These are phyloP conservation scores for Pentalonia nigronervosa DNA, from an alignment of 1,140 invertebrate genomes.

Conservation along the genomic window DNA sequence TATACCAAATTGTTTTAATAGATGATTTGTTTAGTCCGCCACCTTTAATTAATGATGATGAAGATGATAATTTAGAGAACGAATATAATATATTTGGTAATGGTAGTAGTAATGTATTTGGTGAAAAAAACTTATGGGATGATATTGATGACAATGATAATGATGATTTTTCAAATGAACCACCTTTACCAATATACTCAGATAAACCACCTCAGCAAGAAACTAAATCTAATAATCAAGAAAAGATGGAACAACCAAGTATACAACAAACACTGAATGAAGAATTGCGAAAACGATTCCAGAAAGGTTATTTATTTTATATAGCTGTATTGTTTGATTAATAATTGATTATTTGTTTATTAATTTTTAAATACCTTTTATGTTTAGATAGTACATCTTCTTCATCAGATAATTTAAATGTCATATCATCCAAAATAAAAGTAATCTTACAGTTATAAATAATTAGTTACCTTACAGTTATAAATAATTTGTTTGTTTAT, in stretches of 20 bases:
- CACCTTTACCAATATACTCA: slow-evolving; percentile 32
- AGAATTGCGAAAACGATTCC: slow-evolving; percentile 36
- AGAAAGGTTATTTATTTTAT: slow-evolving; percentile 50
- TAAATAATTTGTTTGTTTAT: slow-evolving; percentile 14
- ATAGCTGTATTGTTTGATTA: neutral
- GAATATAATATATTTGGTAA: slow-evolving; percentile 55
- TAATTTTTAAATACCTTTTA: neutral
- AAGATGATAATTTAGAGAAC: slow-evolving; percentile 26
- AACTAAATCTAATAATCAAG: neutral
- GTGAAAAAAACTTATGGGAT: slow-evolving; percentile 43
- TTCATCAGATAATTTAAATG: neutral
- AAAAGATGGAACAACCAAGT: neutral
- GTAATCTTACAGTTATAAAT: neutral
- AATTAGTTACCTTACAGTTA: neutral
- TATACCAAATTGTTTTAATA: neutral
- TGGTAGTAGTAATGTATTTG: slow-evolving; percentile 24
- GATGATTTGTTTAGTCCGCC: slow-evolving; percentile 51
- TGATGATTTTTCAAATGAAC: slow-evolving; percentile 44
- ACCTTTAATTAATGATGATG: slow-evolving; percentile 45
- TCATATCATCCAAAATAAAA: neutral
- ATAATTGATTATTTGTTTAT: neutral
- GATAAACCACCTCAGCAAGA: slow-evolving; percentile 2
- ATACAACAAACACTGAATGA: slow-evolving; percentile 50
- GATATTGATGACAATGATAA: slow-evolving; percentile 39
- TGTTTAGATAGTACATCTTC: neutral